A percentile compares a stretch with the other conserved stretches of the same genome.
Conservation (phyloP, 35 echinoderm and acorn worm genomes). For the Apostichopus japonicus region DNA sequence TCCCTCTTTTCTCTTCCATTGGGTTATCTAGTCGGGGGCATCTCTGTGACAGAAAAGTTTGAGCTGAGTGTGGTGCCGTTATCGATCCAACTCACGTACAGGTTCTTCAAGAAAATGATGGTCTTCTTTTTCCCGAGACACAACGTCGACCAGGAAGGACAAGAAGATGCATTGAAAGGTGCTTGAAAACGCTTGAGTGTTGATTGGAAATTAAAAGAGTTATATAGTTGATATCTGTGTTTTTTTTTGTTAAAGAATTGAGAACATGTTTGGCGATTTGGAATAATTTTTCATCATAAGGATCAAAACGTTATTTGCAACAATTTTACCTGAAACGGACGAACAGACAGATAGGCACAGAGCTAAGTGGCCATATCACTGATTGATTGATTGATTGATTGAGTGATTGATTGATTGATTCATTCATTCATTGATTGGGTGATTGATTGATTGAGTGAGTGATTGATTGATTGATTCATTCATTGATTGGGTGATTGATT, state of each 20-base stretch:
- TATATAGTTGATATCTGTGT: neutral
- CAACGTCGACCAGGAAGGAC: constrained; percentile 74
- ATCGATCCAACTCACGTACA: constrained; percentile 84
- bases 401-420: no score
- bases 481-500: no score
- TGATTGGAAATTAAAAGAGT: neutral
- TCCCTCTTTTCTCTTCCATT: neutral
- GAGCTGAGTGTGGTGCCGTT: constrained; percentile 93
- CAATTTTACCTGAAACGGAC: no score
- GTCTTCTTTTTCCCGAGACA: constrained; percentile 91
- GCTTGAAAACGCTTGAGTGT: neutral
- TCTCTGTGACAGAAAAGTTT: constrained; percentile 93
- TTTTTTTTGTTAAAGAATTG: neutral
- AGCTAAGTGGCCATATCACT: no score
- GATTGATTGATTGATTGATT: no score
- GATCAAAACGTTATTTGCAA: no score
- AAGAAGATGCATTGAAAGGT: constrained; percentile 30
- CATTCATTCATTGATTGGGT: no score
- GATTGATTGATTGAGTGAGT: no score
- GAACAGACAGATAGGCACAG: no score
- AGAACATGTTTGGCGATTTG: no score
- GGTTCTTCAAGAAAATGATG: constrained; percentile 98
- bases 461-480: no score
- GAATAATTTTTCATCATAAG: no score
- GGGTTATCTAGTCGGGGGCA: constrained; percentile 74